A percentile compares a stretch with the other conserved stretches of the same genome.
Evolutionary conservation across 2,797 vertebrate genomes (phyloP).

Genomic region (Tachyglossus aculeatus): DNA sequence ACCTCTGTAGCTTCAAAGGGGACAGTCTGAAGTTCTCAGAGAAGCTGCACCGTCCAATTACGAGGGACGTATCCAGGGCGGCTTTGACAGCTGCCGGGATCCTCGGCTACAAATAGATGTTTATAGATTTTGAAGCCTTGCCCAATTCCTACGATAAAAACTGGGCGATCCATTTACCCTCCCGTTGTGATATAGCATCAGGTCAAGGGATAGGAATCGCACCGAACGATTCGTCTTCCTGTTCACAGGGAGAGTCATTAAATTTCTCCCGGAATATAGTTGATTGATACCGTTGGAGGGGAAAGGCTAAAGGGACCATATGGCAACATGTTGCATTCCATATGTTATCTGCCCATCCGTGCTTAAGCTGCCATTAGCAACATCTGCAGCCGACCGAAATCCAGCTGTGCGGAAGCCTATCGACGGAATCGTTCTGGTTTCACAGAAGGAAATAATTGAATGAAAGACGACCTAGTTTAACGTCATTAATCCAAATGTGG

Average conservation of each 20-base stretch:
- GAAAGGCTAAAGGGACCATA: conserved; percentile 77
- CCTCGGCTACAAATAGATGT: conserved; percentile 2
- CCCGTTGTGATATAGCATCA: conserved; percentile 39
- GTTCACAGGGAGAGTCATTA: conserved; percentile 67
- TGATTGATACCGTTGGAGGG: conserved; percentile 72
- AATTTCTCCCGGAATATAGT: conserved; percentile 66
- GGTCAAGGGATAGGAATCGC: conserved; percentile 58
- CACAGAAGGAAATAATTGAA: not conserved
- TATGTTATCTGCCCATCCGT: conserved; percentile 74
- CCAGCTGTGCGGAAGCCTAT: conserved; percentile 67
- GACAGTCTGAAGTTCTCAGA: not conserved
- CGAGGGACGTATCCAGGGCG: not conserved
- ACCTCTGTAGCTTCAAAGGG: conserved; percentile 19
- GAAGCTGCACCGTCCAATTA: not conserved
- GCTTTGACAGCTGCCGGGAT: conserved; percentile 5
- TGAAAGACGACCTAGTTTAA: conserved; percentile 9
- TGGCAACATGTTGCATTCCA: conserved; percentile 74
- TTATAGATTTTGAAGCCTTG: not conserved
- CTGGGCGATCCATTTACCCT: not conserved
- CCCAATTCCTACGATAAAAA: conserved; percentile 22
- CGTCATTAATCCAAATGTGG: conserved; percentile 38
- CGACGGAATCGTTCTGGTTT: conserved; percentile 36
- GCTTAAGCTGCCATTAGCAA: conserved; percentile 70
- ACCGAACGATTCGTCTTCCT: conserved; percentile 62
- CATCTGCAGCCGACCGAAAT: conserved; percentile 72